Conservation (phyloP, 2,888 invertebrate genomes). For the Hirtodrosophila trivittata region DNA sequence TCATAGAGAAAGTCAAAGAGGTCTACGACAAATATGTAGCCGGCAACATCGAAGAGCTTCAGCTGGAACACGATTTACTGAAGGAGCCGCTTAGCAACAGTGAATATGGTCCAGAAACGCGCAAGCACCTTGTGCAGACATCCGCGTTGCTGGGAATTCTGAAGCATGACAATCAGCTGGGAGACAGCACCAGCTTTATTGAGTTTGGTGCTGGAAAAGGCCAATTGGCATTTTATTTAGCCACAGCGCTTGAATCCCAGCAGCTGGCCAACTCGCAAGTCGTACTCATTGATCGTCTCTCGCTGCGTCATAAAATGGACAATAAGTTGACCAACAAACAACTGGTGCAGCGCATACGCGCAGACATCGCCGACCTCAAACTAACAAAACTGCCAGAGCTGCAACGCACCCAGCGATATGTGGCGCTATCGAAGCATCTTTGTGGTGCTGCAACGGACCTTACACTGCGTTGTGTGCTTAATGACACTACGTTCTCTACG, state of each 20-base stretch:
- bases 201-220: slow-evolving; percentile 97
- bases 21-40: slow-evolving; percentile 82
- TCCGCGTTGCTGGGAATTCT: slow-evolving; percentile 90
- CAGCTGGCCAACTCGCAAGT: slow-evolving; percentile 85
- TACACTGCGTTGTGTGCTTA: slow-evolving; percentile 87
- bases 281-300: slow-evolving; percentile 91
- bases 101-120: slow-evolving; percentile 87
- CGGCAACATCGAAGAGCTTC: slow-evolving; percentile 83
- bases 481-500: slow-evolving; percentile 61
- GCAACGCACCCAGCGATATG: slow-evolving; percentile 85
- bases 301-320: slow-evolving; percentile 92
- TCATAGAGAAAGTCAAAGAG: slow-evolving; percentile 84
- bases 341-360: slow-evolving; percentile 88
- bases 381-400: slow-evolving; percentile 85
- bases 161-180: slow-evolving; percentile 86
- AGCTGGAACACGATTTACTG: slow-evolving; percentile 84
- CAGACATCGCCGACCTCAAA: slow-evolving; percentile 92
- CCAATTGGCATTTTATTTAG: slow-evolving; percentile 91
- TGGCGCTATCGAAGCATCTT: slow-evolving; percentile 94
- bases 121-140: slow-evolving; percentile 91
- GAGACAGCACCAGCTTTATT: slow-evolving; percentile 88
- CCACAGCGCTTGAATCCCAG: slow-evolving; percentile 85
- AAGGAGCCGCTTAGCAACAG: slow-evolving; percentile 85
- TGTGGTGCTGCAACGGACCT: slow-evolving; percentile 95
- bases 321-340: slow-evolving; percentile 85